These are phyloP conservation scores for Euwallacea similis DNA, from an alignment of 1,140 invertebrate genomes.

Conservation along the genomic window DNA sequence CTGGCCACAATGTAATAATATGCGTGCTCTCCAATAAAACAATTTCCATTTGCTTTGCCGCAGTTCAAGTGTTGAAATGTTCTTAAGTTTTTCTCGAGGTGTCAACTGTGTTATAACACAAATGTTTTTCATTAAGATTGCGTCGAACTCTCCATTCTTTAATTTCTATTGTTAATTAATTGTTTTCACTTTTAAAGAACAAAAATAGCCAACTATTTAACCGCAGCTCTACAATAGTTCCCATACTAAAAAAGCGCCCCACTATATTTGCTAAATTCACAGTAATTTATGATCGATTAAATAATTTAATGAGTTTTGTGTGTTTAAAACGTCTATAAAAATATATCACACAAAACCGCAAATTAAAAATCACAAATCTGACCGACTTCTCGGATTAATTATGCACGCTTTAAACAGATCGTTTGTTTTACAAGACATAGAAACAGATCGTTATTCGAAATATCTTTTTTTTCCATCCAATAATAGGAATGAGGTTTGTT, in stretches of 20 bases:
- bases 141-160: slow-evolving; percentile 13
- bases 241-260: slow-evolving; percentile 16
- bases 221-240: slow-evolving; percentile 8
- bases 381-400: slow-evolving; percentile 10
- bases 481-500: slow-evolving; percentile 1
- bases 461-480: not conserved
- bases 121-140: slow-evolving; percentile 4
- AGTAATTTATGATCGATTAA: slow-evolving; percentile 21
- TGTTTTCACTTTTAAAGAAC: slow-evolving; percentile 17
- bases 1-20: too few relatives aligned
- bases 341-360: slow-evolving; percentile 19
- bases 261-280: slow-evolving; percentile 15
- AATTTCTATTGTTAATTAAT: slow-evolving; percentile 25
- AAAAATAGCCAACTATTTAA: slow-evolving; percentile 9
- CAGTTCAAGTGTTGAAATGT: not conserved
- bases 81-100: not conserved
- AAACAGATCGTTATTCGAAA: slow-evolving; percentile 5
- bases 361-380: slow-evolving; percentile 24
- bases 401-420: slow-evolving; percentile 11
- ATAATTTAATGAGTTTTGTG: slow-evolving; percentile 29
- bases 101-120: slow-evolving; percentile 5
- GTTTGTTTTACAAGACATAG: slow-evolving; percentile 10
- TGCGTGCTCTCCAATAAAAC: too few relatives aligned
- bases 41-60: not conserved
- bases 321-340: slow-evolving; percentile 19